Percentiles rank a stretch among this genome's conserved stretches.
Evolutionary conservation across 2,113 vertebrate species (phyloP).

Genomic region (Vulpes vulpes): DNA sequence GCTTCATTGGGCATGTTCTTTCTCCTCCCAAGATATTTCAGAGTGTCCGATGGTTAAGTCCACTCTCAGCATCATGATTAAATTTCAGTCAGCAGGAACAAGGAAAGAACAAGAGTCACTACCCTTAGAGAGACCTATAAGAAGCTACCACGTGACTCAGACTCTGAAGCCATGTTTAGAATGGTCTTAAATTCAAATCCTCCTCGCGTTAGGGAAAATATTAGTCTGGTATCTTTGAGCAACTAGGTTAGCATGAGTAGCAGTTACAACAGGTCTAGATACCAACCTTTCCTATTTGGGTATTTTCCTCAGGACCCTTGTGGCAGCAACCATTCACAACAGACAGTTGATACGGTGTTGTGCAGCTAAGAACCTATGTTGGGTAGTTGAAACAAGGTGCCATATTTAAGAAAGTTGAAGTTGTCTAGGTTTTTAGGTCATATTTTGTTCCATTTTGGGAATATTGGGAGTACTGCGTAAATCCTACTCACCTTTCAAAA

Average conservation of each 20-base stretch:
- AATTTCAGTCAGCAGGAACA: background rate
- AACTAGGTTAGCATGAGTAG: background rate
- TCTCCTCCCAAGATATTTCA: background rate
- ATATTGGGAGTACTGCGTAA: background rate
- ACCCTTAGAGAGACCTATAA: background rate
- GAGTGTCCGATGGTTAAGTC: background rate
- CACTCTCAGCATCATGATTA: background rate
- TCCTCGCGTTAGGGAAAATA: background rate
- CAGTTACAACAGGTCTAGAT: background rate
- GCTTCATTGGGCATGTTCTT: background rate
- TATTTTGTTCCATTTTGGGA: background rate
- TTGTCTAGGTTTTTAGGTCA: background rate
- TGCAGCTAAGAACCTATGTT: background rate
- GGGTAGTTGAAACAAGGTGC: background rate
- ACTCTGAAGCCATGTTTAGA: background rate
- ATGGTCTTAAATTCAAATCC: background rate
- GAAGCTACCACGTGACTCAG: background rate
- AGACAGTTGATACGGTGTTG: background rate
- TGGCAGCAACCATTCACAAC: background rate
- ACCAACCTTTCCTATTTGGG: background rate
- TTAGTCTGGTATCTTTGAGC: background rate
- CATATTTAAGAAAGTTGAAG: background rate
- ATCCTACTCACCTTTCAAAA: background rate
- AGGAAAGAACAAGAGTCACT: background rate
- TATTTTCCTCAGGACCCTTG: background rate